Evolutionary conservation across 2,888 invertebrate species (phyloP).

Genomic region (Himalopsyche japonica): DNA sequence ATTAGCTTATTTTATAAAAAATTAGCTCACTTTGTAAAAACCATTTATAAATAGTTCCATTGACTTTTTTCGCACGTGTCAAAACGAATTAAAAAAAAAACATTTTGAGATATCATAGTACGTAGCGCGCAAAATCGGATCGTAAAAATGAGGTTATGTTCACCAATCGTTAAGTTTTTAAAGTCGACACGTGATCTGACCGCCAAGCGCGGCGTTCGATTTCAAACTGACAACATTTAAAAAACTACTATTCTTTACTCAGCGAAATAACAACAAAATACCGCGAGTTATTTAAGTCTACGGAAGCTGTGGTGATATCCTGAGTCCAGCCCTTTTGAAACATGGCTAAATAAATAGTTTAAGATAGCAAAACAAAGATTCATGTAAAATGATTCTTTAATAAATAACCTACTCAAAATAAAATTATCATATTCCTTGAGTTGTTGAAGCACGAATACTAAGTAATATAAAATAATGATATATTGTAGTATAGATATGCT

Average conservation of each 20-base stretch:
- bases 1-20: not conserved
- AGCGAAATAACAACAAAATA: slow-evolving; percentile 37
- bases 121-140: not conserved
- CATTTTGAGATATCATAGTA: not conserved
- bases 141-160: not conserved
- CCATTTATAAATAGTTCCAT: not conserved
- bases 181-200: slow-evolving; percentile 19
- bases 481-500: too few species aligned
- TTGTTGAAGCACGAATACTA: too few species aligned
- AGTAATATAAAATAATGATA: too few species aligned
- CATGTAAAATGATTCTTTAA: too few species aligned
- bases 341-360: not conserved
- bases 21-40: not conserved
- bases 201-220: slow-evolving; percentile 27
- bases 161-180: not conserved
- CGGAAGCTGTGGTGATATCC: slow-evolving; percentile 10
- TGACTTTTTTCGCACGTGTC: not conserved
- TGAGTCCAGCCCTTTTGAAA: not conserved
- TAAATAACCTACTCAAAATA: too few species aligned
- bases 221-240: slow-evolving; percentile 35
- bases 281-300: slow-evolving; percentile 29
- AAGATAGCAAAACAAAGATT: too few species aligned
- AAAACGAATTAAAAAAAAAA: not conserved
- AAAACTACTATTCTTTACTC: slow-evolving; percentile 32
- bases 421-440: too few species aligned